phyloP scores from a whole-genome alignment of 2,113 vertebrate genomes.

The Patagioenas fasciata region DNA sequence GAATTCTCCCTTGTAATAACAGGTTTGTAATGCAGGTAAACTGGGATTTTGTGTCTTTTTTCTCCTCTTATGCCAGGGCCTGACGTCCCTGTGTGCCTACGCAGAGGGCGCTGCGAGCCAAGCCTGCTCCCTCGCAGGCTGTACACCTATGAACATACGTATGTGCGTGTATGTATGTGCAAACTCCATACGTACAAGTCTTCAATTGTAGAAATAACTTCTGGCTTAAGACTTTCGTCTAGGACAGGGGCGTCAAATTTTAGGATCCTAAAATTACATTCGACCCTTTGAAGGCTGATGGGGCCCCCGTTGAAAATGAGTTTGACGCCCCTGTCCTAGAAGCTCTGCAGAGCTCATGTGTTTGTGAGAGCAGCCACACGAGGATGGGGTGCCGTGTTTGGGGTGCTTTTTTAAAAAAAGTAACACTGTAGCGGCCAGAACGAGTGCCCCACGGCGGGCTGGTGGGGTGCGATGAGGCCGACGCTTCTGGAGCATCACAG shows the following conservation, averaged over 20 bases:
- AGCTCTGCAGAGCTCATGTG: rapidly evolving
- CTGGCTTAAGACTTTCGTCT: too few species aligned
- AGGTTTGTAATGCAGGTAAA: neutral
- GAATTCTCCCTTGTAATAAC: rapidly evolving
- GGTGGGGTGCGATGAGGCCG: too few species aligned
- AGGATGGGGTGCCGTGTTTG: rapidly evolving
- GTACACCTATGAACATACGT: rapidly evolving
- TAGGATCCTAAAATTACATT: too few species aligned
- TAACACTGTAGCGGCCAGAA: too few species aligned
- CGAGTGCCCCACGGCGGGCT: rapidly evolving
- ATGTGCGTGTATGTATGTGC: too few species aligned
- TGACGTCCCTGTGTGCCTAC: neutral
- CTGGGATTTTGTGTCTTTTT: rapidly evolving
- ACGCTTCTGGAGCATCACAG: neutral
- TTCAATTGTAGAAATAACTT: rapidly evolving
- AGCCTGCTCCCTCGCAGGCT: neutral
- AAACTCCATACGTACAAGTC: rapidly evolving
- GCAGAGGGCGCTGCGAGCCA: neutral
- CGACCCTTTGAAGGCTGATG: too few species aligned
- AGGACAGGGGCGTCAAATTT: neutral
- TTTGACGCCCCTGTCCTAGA: too few species aligned
- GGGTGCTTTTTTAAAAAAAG: neutral
- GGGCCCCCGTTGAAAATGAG: too few species aligned
- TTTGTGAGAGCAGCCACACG: rapidly evolving
- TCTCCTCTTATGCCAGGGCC: neutral